A percentile compares a stretch with the other conserved stretches of the same genome.
phyloP scores from a whole-genome alignment of 2,888 invertebrate species.

The Idaea dimidiata region DNA sequence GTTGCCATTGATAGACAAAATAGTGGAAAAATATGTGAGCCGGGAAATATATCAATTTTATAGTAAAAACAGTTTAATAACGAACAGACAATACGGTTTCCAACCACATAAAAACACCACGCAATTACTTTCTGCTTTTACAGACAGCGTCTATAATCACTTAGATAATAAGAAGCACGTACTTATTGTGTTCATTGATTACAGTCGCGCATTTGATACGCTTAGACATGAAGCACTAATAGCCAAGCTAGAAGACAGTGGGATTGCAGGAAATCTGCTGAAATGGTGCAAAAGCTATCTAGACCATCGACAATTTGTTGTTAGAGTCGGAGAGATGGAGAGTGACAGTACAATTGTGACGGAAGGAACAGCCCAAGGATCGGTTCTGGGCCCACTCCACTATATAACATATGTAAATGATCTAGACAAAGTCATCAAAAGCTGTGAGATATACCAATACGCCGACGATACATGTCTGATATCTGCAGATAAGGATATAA shows the following conservation, averaged over 20 bases:
- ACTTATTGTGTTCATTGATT: conserved; percentile 5
- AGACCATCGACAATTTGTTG: background rate
- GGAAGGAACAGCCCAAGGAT: background rate
- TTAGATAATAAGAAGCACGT: conserved; percentile 9
- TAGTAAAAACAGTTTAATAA: background rate
- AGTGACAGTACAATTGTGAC: background rate
- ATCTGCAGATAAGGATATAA: no score
- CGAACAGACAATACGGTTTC: background rate
- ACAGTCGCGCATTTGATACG: conserved; percentile 10
- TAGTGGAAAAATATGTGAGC: conserved; percentile 10
- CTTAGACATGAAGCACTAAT: conserved; percentile 7
- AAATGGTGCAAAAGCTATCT: conserved; percentile 6
- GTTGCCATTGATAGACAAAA: conserved; percentile 9
- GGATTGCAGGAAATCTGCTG: conserved; percentile 5
- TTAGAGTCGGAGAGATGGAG: background rate
- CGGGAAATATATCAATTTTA: conserved; percentile 6
- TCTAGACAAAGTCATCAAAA: no score
- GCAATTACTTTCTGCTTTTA: conserved; percentile 8
- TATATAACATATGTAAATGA: background rate
- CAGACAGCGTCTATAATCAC: conserved; percentile 4
- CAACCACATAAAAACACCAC: conserved; percentile 10
- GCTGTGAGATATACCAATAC: no score
- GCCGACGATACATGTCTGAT: no score
- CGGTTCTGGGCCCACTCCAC: background rate
- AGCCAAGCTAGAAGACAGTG: conserved; percentile 1